Evolutionary conservation across 2,797 vertebrate species (phyloP), one percentile per base, ranked within the genome.

Genomic region (Arctocebus calabarensis): DNA sequence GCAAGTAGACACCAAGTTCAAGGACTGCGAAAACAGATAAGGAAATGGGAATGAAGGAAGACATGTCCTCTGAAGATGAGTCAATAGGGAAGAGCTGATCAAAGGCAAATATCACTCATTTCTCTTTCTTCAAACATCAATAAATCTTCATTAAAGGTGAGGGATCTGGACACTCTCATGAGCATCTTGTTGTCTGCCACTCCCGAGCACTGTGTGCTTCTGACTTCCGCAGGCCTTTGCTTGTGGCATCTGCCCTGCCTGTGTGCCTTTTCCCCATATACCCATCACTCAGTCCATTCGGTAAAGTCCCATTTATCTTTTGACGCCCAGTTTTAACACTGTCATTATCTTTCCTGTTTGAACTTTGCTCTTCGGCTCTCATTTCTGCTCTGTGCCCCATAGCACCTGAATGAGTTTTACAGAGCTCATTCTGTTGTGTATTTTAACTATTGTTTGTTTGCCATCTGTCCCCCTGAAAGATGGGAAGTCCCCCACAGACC

Each of bases 181-280:
- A 77, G 2, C 6, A 4, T 37, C 55, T 8, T 81, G 45, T 43
- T 74, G 43, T 12, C 14, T 29, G 3, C 16, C 43, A 2, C 3
- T 61, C 68, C 32, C 3, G 25, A 52, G 52, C 48, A 40, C 25
- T 1, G 23, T 3, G 27, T 0, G 0, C 4, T 2, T n/a, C 20
- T 52, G 48, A 10, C 10, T 12, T 84, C 23, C 19, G 40, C 16
- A 0, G 7, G 9, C 1, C 48, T 57, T 45, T 29, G 32, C 20
- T 4, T 13, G 0, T 29, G 16, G 43, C 10, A 1, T 64, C 20
- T 52, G 32, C 22, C 25, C 5, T 3, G 7, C 12, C 52, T 23
- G 23, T 29, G 17, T 14, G 25, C 48, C 57, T 23, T n/a, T 48
- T n/a, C 74, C 29, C 37, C 34, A 12, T 5, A 1, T 4, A 12